phyloP scores from a whole-genome alignment of 2,113 vertebrate species.

The Dromas ardeola region DNA sequence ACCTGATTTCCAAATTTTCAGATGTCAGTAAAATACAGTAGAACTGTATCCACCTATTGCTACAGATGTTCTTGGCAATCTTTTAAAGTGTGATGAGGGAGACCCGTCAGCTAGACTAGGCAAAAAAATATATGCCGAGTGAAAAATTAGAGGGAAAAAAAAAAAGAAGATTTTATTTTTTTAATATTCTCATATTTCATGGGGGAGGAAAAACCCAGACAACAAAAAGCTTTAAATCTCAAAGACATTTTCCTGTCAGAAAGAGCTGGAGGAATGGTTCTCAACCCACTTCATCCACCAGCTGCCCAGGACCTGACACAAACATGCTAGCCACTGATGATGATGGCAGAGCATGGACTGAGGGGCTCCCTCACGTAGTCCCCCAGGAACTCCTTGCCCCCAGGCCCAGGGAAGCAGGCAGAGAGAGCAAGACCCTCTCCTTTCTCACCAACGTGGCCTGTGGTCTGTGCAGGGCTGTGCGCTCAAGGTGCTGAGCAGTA shows the following conservation, averaged over 20 bases:
- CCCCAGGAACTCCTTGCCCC: background rate
- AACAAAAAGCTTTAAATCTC: background rate
- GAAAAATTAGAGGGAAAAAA: background rate
- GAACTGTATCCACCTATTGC: background rate
- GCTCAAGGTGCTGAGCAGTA: background rate
- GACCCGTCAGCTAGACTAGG: background rate
- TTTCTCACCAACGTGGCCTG: background rate
- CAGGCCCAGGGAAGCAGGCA: background rate
- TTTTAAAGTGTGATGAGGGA: background rate
- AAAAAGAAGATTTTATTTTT: background rate
- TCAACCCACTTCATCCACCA: background rate
- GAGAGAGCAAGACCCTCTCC: background rate
- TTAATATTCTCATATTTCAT: background rate
- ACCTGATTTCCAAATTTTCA: background rate
- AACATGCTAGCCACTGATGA: background rate
- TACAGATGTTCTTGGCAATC: background rate
- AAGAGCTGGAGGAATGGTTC: background rate
- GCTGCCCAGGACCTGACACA: background rate
- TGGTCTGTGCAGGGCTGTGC: background rate
- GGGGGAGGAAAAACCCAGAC: too few species aligned
- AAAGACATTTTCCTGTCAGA: background rate
- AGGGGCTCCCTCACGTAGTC: fast-evolving
- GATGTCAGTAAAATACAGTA: background rate
- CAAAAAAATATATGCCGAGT: background rate
- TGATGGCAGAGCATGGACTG: background rate